These are phyloP conservation scores for Drosophila mayri DNA, from an alignment of 1,140 invertebrate species.

Conservation along the genomic window DNA sequence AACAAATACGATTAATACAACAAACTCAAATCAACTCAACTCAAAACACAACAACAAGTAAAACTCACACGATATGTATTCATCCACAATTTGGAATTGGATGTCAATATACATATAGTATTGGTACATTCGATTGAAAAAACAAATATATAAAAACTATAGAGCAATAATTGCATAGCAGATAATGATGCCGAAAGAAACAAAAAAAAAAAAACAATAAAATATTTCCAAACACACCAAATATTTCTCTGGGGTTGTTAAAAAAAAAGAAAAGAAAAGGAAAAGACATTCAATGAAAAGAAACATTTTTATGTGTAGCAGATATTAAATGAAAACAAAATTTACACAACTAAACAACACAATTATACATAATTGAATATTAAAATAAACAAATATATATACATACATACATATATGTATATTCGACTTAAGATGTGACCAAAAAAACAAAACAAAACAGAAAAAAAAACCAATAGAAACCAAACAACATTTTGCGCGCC, in stretches of 20 bases:
- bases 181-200: conserved; percentile 12
- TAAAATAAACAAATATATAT: conserved; percentile 41
- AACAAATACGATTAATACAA: conserved; percentile 40
- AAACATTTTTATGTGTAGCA: conserved; percentile 64
- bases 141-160: conserved; percentile 13
- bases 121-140: conserved; percentile 13
- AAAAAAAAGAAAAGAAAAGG: conserved; percentile 1
- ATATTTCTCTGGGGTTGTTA: conserved; percentile 45
- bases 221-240: conserved; percentile 22
- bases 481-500: conserved; percentile 55
- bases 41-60: neutral
- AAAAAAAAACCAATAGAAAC: conserved; percentile 34
- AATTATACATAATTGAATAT: conserved; percentile 66
- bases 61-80: conserved; percentile 22
- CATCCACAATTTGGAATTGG: conserved; percentile 16
- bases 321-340: conserved; percentile 53
- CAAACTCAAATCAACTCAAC: conserved; percentile 13
- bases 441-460: conserved; percentile 41
- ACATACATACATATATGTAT: conserved; percentile 41
- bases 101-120: conserved; percentile 14
- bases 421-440: conserved; percentile 72
- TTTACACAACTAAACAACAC: conserved; percentile 38
- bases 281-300: conserved; percentile 15
- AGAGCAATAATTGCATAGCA: conserved; percentile 44
- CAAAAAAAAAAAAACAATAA: conserved; percentile 4